Percentiles rank a stretch among this genome's conserved stretches.
Evolutionary conservation across 2,797 vertebrate species (phyloP).

Genomic region (Rhynchotus rufescens): DNA sequence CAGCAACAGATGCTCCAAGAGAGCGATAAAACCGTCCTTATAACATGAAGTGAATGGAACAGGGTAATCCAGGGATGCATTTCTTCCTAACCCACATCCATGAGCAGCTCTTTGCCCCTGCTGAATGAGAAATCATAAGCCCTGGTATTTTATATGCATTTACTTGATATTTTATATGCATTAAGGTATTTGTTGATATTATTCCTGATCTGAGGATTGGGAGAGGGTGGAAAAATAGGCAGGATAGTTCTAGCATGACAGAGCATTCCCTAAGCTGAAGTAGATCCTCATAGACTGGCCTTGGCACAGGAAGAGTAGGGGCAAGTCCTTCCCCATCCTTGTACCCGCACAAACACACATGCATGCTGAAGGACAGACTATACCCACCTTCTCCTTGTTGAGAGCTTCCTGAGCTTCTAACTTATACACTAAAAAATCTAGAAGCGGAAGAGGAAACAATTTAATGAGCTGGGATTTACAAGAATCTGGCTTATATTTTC

Average conservation of each 20-base stretch:
- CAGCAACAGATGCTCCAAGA: background rate
- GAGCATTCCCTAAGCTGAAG: background rate
- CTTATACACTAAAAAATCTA: slow-evolving; percentile 82
- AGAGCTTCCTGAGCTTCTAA: slow-evolving; percentile 81
- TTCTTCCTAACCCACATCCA: background rate
- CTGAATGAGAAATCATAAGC: background rate
- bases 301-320: accelerated
- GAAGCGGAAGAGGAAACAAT: background rate
- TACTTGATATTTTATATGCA: too few species aligned
- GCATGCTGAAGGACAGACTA: background rate
- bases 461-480: background rate
- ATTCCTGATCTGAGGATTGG: too few species aligned
- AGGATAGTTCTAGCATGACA: background rate
- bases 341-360: background rate
- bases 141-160: background rate
- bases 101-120: background rate
- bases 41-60: background rate
- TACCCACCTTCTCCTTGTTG: slow-evolving; percentile 81
- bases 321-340: background rate
- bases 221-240: background rate
- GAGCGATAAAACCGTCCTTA: background rate
- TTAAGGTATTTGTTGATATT: background rate
- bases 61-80: background rate
- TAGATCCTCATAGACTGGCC: background rate
- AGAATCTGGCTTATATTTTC: background rate